A percentile compares a stretch with the other conserved stretches of the same genome.
phyloP scores from a whole-genome alignment of 2,797 vertebrate species.

The Amniataba percoides region DNA sequence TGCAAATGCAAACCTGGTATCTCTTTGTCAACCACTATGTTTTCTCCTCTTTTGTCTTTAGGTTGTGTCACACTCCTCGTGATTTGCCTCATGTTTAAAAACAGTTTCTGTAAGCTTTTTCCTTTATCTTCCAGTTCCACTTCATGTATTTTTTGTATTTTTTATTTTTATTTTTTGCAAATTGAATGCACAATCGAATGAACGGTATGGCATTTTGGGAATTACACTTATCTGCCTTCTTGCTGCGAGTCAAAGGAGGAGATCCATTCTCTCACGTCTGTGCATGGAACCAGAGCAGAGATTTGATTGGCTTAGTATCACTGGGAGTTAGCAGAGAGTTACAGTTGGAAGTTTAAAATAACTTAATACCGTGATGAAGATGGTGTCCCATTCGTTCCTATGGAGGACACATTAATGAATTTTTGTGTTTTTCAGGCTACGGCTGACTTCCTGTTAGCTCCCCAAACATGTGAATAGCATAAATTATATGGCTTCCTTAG shows the following conservation, averaged over 20 bases:
- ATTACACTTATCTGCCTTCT: background rate
- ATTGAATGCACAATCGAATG: background rate
- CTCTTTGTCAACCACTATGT: background rate
- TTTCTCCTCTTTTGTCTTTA: background rate
- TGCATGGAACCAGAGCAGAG: background rate
- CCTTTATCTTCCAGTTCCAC: background rate
- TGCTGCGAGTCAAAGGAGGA: background rate
- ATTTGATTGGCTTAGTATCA: background rate
- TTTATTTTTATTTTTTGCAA: too few species aligned
- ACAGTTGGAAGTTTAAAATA: background rate
- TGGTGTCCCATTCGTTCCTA: background rate
- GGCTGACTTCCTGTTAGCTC: background rate
- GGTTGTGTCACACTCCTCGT: background rate
- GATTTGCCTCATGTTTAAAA: background rate
- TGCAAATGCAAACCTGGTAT: background rate
- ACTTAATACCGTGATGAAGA: background rate
- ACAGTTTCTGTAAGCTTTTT: background rate
- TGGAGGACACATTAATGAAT: too few species aligned
- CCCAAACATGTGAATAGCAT: background rate
- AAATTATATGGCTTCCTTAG: background rate
- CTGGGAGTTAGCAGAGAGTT: background rate
- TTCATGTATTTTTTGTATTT: background rate
- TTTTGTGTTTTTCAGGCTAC: too few species aligned
- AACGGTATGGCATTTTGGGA: background rate
- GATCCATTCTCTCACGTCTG: background rate